phyloP scores from a whole-genome alignment of 2,888 invertebrate species.

The Brachyopa scutellaris region DNA sequence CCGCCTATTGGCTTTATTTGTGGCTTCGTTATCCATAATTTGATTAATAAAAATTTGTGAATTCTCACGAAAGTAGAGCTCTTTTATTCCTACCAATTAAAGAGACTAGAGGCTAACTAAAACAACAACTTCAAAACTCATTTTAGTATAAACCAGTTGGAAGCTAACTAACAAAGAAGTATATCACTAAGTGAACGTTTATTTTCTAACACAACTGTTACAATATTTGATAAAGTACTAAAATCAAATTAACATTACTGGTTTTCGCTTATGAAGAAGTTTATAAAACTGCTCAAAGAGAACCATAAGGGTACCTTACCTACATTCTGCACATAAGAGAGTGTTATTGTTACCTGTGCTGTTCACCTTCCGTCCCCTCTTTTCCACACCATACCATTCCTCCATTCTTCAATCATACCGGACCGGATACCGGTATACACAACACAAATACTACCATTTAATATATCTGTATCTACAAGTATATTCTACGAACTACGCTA shows the following conservation, averaged over 20 bases:
- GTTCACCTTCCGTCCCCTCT: neutral
- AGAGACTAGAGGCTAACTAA: too few relatives aligned
- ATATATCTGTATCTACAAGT: slow-evolving; percentile 27
- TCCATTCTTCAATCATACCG: slow-evolving; percentile 22
- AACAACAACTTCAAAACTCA: too few relatives aligned
- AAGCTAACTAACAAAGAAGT: too few relatives aligned
- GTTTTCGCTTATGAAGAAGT: slow-evolving; percentile 51
- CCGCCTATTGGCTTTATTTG: too few relatives aligned
- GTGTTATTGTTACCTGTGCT: neutral
- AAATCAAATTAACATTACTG: slow-evolving; percentile 65
- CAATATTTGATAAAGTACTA: slow-evolving; percentile 9
- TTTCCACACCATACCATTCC: neutral
- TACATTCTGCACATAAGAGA: slow-evolving; percentile 24
- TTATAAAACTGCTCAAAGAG: slow-evolving; percentile 62
- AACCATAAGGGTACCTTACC: slow-evolving; percentile 23
- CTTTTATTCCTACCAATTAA: too few relatives aligned
- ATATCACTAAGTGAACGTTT: neutral
- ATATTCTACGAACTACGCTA: too few relatives aligned
- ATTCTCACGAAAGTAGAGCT: too few relatives aligned
- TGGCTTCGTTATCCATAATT: too few relatives aligned
- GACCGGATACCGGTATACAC: slow-evolving; percentile 3
- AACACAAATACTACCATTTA: neutral
- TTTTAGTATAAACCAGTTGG: too few relatives aligned
- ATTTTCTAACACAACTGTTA: slow-evolving; percentile 32
- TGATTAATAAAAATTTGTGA: too few relatives aligned